A percentile compares a stretch with the other conserved stretches of the same genome.
Evolutionary conservation across 2,113 vertebrate genomes (phyloP).

Genomic region (Tympanuchus pallidicinctus): DNA sequence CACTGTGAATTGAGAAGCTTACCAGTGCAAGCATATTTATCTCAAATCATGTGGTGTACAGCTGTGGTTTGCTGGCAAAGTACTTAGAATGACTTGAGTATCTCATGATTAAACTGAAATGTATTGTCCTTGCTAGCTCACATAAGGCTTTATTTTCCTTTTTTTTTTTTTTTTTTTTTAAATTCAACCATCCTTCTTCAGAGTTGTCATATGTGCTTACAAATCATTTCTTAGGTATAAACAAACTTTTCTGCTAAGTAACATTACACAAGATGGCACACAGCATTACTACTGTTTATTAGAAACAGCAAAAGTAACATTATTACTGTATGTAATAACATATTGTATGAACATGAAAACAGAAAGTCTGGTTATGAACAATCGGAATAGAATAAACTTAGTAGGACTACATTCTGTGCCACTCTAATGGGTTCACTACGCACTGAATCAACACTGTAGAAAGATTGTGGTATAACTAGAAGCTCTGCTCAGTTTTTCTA

Average conservation of each 20-base stretch:
- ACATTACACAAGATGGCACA: background rate
- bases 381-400: background rate
- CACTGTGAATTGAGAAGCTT: background rate
- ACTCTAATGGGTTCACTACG: background rate
- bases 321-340: background rate
- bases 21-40: background rate
- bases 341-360: background rate
- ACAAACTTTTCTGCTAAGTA: background rate
- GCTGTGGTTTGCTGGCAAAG: constrained; percentile 18
- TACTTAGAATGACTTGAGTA: background rate
- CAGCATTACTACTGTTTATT: background rate
- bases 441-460: background rate
- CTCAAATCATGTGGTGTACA: background rate
- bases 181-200: background rate
- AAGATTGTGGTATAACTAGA: background rate
- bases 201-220: background rate
- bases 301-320: background rate
- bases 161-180: background rate
- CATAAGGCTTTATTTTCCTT: background rate
- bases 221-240: background rate
- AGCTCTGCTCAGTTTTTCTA: background rate
- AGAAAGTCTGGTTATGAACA: background rate
- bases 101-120: background rate
- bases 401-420: background rate
- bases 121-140: background rate